Evolutionary conservation across 2,888 invertebrate species (phyloP), one percentile per base, ranked within the genome.

Genomic region (Oligia fasciuncula): DNA sequence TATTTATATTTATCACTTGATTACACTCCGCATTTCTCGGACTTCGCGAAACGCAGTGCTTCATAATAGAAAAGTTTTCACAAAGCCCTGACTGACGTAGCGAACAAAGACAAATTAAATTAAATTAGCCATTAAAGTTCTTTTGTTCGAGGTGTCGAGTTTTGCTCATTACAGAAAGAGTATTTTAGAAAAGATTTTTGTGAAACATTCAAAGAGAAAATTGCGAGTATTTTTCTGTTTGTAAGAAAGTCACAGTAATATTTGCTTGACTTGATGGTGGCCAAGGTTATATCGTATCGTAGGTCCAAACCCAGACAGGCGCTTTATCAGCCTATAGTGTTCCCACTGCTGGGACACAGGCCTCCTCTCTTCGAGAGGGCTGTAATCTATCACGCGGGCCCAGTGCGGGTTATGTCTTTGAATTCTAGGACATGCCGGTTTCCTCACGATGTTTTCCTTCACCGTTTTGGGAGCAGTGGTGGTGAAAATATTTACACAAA

Each of bases 1-100:
- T 9, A 29, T 74, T 80, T 69, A 76, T 75, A 75, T 80, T 77
- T 76, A 79, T 74, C 73, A 29, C 43, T 67, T 73, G 46, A 87
- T 86, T 80, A 79, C 57, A 62, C 43, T 9, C 35, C 51, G 73
- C 71, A 86, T 73, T 87, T 75, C 23, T 65, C 4, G 40, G 81
- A 54, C 68, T 81, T 87, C 72, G 29, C n/a, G 76, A 67, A 83
- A 77, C 74, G 83, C 88, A 91, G 90, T 90, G 87, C 84, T 90
- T 88, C 79, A 83, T 87, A 90, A 91, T 90, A 89, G 90, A 90
- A 91, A 92, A 92, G 80, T 91, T 91, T 87, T 75, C 19, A 73
- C 84, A 85, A 88, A 86, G 79, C 76, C 40, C 79, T 86, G 84
- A 90, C 89, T 88, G 90, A 86, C 83, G 83, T 63, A 49, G 17